Base-by-base conservation (phyloP, 2,797 vertebrate species). In the Crax fasciolata region DNA sequence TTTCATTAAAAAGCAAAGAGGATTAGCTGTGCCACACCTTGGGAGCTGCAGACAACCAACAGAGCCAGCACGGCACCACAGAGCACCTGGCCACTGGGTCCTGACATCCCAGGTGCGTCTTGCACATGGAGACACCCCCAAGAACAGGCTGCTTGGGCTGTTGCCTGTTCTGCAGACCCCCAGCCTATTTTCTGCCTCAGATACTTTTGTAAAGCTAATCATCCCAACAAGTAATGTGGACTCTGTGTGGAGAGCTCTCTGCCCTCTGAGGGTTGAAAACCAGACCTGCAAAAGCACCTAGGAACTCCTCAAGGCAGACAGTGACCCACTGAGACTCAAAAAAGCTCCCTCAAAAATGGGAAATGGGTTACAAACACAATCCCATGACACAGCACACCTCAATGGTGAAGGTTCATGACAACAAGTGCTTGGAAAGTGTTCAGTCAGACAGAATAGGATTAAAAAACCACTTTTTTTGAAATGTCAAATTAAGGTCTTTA, bases 1-100 rank as follows among this genome's bases (percentile, higher is more conserved):
- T 66, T 94, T 84, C 43, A 57, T 58, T 62, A 62, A 88, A 86
- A 88, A 28, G 25, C 43, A 39, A 71, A 61, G 71, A 79, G 63
- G 48, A 82, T 95, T 79, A 79, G 20, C 75, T 79, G 58, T 51
- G 66, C 80, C 74, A 84, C 70, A 78, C 88, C 77, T 84, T 70
- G 51, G 18, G 39, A 81, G n/a, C 79, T 44, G 70, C 21, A 93
- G 67, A 59, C 46, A 81, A 18, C 62, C 43, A 77, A 30, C 5
- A 4, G 25, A 68, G 58, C 41, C 66, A 52, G 25, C 15, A 39
- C 0, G 0, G 52, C 41, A 10, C 30, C 48, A 24, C 48, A 51
- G 67, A 62, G 41, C 84, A 80, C 19, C 51, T 49, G 49, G 78
- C 17, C 65, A 43, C 1, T 11, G 35, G 24, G 15, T 46, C 28